Base-by-base conservation (phyloP, 2,888 invertebrate species). In the Xestia sexstrigata region DNA sequence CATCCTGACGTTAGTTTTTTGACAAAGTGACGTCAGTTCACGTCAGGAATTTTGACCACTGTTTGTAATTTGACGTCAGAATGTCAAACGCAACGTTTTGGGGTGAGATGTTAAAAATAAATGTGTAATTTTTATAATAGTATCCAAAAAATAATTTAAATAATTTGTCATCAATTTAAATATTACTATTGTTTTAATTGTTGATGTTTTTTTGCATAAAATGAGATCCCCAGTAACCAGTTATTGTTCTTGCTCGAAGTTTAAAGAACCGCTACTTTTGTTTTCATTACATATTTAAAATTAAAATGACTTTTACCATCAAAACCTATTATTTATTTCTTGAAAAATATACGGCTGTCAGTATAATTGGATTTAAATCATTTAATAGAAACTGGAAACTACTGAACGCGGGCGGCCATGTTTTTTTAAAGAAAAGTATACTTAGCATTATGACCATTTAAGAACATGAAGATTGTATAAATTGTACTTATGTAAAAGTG, bases 351-450 rank as follows among this genome's bases (percentile, higher is more conserved):
- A 62, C 58, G 11, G 58, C 55, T 63, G 76, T 72, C 84, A 66
- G n/a, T 26, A n/a, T 82, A 82, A 78, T 82, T 82, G 78, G 26
- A 62, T 73, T 70, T 47, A 73, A 70, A 81, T 63, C 68, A 35
- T 77, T 55, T n/a, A 49, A 67, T 39, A 74, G 35, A 74, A 74
- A 73, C 73, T 73, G 58, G 73, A 26, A 58, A 66, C 49, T 26
- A 39, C 52, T 74, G 58, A 47, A 79, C 26, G 23, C 26, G 9
- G 42, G 6, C 42, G 35, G 15, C 26, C 66, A n/a, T 35, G 49
- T 79, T 67, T 79, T 69, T 72, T 26, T 2, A 15, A 26, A 45
- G 5, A 52, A 78, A 58, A 49, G 0, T 5, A 49, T 52, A 26
- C 5, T n/a, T 49, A 35, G 17, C 23, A 68, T 62, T 71, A 67